Conservation (phyloP, 2,797 vertebrate species). For the Manis crassicaudata region DNA sequence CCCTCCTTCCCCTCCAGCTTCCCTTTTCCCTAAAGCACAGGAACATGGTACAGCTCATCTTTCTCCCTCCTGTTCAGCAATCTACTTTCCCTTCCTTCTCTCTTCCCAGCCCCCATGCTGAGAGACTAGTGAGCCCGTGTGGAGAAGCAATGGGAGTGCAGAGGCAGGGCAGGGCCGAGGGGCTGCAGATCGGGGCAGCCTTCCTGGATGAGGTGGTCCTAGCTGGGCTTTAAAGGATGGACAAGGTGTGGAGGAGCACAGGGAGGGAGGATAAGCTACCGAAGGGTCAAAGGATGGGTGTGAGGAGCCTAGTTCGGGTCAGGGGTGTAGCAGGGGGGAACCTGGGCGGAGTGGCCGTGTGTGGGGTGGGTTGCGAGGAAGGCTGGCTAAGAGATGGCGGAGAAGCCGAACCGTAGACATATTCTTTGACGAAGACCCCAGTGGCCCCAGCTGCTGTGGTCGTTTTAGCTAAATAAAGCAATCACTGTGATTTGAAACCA, state of each 20-base stretch:
- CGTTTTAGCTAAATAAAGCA: constrained; percentile 60
- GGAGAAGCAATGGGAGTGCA: background rate
- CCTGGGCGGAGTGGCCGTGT: background rate
- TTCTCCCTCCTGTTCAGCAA: background rate
- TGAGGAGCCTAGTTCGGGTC: background rate
- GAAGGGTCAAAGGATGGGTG: background rate
- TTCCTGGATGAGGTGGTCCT: constrained; percentile 4
- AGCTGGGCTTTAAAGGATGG: background rate
- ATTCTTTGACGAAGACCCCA: background rate
- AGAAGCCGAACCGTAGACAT: background rate
- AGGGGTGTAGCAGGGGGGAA: background rate
- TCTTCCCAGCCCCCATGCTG: background rate
- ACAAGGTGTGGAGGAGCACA: background rate
- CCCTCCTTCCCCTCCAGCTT: background rate
- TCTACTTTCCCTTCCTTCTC: background rate
- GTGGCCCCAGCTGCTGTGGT: background rate
- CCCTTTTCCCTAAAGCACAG: background rate
- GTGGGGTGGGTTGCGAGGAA: background rate
- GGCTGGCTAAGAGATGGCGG: background rate
- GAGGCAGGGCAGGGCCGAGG: accelerated
- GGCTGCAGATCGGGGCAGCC: background rate
- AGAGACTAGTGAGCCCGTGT: background rate
- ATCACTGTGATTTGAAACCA: constrained; percentile 74
- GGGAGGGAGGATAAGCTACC: background rate
- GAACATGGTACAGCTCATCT: background rate